Percentiles rank a stretch among this genome's conserved stretches.
These are phyloP conservation scores for Altica lythri DNA, from an alignment of 2,888 invertebrate species.

Conservation along the genomic window DNA sequence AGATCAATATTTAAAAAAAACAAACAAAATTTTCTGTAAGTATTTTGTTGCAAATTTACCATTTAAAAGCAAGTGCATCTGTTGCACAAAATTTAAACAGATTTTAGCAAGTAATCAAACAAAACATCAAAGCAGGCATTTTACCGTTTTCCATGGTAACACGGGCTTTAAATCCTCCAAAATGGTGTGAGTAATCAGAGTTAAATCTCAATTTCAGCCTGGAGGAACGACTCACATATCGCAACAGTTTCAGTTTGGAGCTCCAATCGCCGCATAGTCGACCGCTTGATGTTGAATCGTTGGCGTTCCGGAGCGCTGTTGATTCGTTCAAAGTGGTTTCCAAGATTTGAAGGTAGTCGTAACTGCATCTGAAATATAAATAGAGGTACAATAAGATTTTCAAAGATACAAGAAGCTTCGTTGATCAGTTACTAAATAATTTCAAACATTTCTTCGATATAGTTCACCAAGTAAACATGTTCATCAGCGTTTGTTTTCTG, in stretches of 20 bases:
- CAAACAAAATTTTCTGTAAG: no score
- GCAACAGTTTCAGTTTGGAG: constrained; percentile 73
- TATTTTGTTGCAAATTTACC: no score
- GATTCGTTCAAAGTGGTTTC: constrained; percentile 52
- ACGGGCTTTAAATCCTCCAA: constrained; percentile 74
- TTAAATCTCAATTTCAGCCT: constrained; percentile 70
- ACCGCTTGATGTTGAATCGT: constrained; percentile 31
- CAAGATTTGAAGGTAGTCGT: constrained; percentile 75
- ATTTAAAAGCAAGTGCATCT: no score
- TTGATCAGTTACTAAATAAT: no score
- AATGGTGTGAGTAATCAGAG: constrained; percentile 79
- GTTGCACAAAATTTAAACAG: no score
- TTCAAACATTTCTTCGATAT: background rate
- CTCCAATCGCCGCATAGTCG: constrained; percentile 82
- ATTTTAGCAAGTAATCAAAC: no score
- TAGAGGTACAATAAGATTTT: no score
- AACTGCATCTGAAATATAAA: constrained; percentile 78
- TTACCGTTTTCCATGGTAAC: constrained; percentile 76
- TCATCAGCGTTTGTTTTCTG: no score
- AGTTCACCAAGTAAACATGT: no score
- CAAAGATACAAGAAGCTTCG: no score
- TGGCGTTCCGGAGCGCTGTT: constrained; percentile 50
- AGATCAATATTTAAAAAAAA: no score
- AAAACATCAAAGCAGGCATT: constrained; percentile 48
- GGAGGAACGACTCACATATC: constrained; percentile 67